phyloP scores from a whole-genome alignment of 92 coral and sea anemone species.

The Isaurus tuberculatus region DNA sequence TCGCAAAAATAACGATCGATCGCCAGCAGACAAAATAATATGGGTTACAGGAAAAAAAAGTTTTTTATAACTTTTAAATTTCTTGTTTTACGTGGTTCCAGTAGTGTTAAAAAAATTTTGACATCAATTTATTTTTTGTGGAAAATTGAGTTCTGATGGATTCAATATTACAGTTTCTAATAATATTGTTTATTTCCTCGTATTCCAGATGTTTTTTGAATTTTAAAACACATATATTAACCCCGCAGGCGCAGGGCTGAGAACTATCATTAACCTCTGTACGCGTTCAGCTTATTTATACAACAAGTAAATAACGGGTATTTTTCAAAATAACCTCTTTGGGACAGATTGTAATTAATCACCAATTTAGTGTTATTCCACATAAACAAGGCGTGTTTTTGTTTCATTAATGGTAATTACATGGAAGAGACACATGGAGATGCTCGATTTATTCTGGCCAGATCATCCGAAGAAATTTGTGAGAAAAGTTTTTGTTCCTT shows the following conservation, averaged over 20 bases:
- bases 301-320: background rate
- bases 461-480: constrained; percentile 10
- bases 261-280: background rate
- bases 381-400: background rate
- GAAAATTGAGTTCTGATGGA: background rate
- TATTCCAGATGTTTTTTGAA: constrained; percentile 20
- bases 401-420: constrained; percentile 35
- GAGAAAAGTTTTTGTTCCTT: background rate
- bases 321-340: constrained; percentile 14
- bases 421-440: background rate
- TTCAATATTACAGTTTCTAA: constrained; percentile 1
- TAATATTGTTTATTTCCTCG: constrained; percentile 38
- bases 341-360: constrained; percentile 10
- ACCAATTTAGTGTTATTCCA: background rate
- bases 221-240: background rate
- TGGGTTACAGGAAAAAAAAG: background rate
- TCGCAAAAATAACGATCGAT: background rate
- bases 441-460: background rate
- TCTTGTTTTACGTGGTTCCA: background rate
- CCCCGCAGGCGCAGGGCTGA: background rate
- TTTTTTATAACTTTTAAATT: background rate
- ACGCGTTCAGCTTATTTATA: background rate
- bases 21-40: background rate
- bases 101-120: background rate
- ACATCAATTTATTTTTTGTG: background rate